These are phyloP conservation scores for Drosophila mayaguana DNA, from an alignment of 2,888 invertebrate genomes.

Conservation along the genomic window DNA sequence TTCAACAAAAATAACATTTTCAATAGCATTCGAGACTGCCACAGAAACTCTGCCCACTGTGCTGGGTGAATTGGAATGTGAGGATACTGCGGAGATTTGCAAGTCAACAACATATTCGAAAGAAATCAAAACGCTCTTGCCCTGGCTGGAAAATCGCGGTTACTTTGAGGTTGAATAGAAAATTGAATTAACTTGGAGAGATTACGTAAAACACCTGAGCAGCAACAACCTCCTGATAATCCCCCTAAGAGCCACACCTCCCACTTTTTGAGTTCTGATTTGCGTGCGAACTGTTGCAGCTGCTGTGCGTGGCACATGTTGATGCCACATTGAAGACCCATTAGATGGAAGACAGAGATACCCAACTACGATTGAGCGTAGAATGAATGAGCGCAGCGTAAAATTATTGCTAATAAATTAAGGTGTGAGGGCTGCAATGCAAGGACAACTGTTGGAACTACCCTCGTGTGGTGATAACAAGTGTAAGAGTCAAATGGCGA, in stretches of 20 bases:
- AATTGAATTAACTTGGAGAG: background rate
- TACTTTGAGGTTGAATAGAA: slow-evolving; percentile 52
- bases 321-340: slow-evolving; percentile 58
- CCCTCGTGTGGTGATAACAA: slow-evolving; percentile 61
- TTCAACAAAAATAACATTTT: no score
- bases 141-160: slow-evolving; percentile 71
- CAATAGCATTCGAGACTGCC: slow-evolving; percentile 48
- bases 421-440: slow-evolving; percentile 42
- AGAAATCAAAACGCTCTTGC: slow-evolving; percentile 55
- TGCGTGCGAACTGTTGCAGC: slow-evolving; percentile 63
- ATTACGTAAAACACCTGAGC: slow-evolving; percentile 3
- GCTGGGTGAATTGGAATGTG: slow-evolving; percentile 36
- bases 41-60: slow-evolving; percentile 58
- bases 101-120: slow-evolving; percentile 33
- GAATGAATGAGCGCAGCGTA: no score
- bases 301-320: slow-evolving; percentile 60
- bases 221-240: slow-evolving; percentile 69
- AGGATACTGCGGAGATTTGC: slow-evolving; percentile 50
- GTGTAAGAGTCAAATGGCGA: slow-evolving; percentile 53
- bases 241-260: slow-evolving; percentile 55
- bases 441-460: slow-evolving; percentile 61
- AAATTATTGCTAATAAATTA: slow-evolving; percentile 80
- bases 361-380: slow-evolving; percentile 7
- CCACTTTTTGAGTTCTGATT: slow-evolving; percentile 45
- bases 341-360: slow-evolving; percentile 23